Base-by-base conservation (phyloP, 2,113 vertebrate species). In the Ictidomys tridecemlineatus region DNA sequence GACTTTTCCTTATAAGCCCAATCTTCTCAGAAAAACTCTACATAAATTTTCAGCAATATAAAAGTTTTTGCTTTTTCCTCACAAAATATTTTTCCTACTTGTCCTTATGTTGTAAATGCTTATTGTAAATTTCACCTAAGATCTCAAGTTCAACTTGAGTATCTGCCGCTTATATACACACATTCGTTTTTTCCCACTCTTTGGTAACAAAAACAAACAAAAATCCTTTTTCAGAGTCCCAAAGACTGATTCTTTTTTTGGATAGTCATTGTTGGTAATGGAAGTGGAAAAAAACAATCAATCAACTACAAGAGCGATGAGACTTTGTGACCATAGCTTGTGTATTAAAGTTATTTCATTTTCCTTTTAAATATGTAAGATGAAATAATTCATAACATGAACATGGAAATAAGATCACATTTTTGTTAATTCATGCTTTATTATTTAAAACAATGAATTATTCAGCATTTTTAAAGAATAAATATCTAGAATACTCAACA, bases 1-100 rank as follows among this genome's bases (percentile, higher is more conserved):
- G 98, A 98, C 98, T 98, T 98, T 97, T 98, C 97, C 98, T 97
- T 98, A 98, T 98, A 99, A 98, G 98, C 98, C 96, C 95, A 97
- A 97, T 97, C 97, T 98, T 98, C 95, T 93, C 93, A 93, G 97
- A 98, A 98, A 96, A 85, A 51, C 2, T 0, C 94, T 85, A 95
- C 61, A 89, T 95, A 97, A 96, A 87, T 98, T 98, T 97, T 95
- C 97, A 98, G 70, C 84, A 96, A 84, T 86, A 93, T 83, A 91
- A 98, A 98, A 95, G 39, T 92, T 97, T 79, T 93, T 93, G 92
- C 4, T 65, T 56, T 28, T 96, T 14, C 93, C 61, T 96, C 74
- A 76, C 83, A 73, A 76, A 80, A 58, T 88, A 87, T 74, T 91
- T 87, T 94, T 58, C 67, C 74, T 79, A 32, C 37, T 92, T 89